Base-by-base conservation (phyloP, 2,113 vertebrate species). In the Bostrychus sinensis region DNA sequence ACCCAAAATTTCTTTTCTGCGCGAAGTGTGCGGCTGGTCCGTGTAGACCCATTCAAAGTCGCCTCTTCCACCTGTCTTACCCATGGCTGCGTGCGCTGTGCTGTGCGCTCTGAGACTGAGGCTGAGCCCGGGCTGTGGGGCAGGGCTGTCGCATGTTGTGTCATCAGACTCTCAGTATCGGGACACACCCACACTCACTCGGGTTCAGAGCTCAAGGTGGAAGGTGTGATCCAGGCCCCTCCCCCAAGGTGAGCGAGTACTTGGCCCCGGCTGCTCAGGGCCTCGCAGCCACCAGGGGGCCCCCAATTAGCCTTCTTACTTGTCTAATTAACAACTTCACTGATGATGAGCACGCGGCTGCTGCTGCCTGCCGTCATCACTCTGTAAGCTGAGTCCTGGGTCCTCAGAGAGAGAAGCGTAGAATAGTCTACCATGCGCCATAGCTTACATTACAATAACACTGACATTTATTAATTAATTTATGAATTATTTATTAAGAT, bases 11-110 rank as follows among this genome's bases (percentile, higher is more conserved):
- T 97, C 95, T 80, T 91, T 95, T 70, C 96, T 93, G 68, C 97
- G 93, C 51, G 95, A 93, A 6, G 96, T 96, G 87, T 99, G 97
- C 2, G 97, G 97, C 85, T 99, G 97, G 50, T 99, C 96, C 16
- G 81, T 94, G 86, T 98, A 98, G 58, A 97, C 96, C 97, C 97
- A 98, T 87, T 99, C 95, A 91, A 99, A 99, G 75, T 98, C 95
- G 3, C 14, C 86, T 36, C 95, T 93, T 25, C 78, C 90, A 22
- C 90, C 93, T 46, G 90, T 43, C 58, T 94, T 95, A 1, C 93
- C 96, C 96, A 98, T 98, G 26, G 38, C 71, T 65, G 7, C 36
- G 30, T 25, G 57, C 19, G 57, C n/a, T 16, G 17, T 55, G 14
- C 9, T 25, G 42, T 3, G 23, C 37, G 37, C n/a, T n/a, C n/a